Percentiles rank a stretch among this genome's conserved stretches.
These are phyloP conservation scores for Sarcophaga bullata DNA, from an alignment of 1,140 invertebrate species.

Conservation along the genomic window DNA sequence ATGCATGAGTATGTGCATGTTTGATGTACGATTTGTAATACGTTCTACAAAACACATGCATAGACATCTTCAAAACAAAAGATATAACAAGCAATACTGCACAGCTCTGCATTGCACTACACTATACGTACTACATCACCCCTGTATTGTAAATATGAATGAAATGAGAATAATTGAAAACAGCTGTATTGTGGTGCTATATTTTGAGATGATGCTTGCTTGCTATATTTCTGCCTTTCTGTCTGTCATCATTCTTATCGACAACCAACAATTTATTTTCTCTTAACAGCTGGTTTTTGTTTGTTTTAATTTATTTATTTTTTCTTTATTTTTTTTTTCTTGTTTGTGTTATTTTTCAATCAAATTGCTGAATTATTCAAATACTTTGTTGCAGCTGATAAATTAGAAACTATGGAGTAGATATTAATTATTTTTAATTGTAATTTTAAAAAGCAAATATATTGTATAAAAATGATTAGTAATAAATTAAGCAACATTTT, in stretches of 20 bases:
- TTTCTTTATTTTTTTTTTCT: background rate
- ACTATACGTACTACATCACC: too few relatives aligned
- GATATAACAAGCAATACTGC: too few relatives aligned
- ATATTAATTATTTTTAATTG: too few relatives aligned
- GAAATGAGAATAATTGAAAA: slow-evolving; percentile 13
- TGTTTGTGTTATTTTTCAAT: background rate
- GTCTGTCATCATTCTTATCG: background rate
- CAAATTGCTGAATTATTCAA: background rate
- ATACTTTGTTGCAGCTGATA: background rate
- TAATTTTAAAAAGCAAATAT: too few relatives aligned
- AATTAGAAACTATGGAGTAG: background rate
- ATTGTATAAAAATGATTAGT: too few relatives aligned
- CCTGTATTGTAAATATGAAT: background rate
- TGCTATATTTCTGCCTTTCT: background rate
- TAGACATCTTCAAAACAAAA: too few relatives aligned
- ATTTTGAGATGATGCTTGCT: background rate
- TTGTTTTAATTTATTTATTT: background rate
- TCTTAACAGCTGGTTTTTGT: too few relatives aligned
- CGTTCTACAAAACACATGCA: too few relatives aligned
- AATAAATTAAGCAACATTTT: too few relatives aligned
- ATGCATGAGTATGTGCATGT: too few relatives aligned
- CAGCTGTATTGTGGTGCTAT: background rate
- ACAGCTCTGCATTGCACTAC: too few relatives aligned
- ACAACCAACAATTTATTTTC: background rate
- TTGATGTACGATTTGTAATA: too few relatives aligned